phyloP scores from a whole-genome alignment of 2,113 vertebrate genomes.

The Gopherus flavomarginatus region DNA sequence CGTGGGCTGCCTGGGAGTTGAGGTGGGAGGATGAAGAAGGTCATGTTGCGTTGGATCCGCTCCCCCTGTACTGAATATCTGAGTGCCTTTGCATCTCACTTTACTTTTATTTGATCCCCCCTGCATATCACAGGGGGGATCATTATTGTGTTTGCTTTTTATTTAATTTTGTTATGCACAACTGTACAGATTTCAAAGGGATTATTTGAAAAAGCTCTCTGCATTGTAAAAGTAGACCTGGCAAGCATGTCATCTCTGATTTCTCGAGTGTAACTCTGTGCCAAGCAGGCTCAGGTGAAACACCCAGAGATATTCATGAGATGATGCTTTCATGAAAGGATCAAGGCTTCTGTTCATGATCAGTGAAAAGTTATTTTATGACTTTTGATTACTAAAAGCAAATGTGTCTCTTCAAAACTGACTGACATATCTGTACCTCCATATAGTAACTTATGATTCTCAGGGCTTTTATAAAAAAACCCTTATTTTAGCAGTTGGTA shows the following conservation, averaged over 20 bases:
- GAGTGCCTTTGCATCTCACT: not conserved
- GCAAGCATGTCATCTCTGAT: not conserved
- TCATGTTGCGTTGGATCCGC: not conserved
- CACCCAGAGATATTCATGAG: constrained; percentile 1
- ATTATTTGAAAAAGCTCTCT: constrained; percentile 7
- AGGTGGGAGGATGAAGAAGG: not conserved
- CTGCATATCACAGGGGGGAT: not conserved
- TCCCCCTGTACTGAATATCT: not conserved
- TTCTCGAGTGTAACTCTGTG: constrained; percentile 12
- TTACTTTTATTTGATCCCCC: not conserved
- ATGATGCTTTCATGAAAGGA: not conserved
- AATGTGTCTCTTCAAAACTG: not conserved
- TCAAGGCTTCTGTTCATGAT: constrained; percentile 20
- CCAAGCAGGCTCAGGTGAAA: not conserved
- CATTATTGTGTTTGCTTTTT: not conserved
- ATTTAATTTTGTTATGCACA: not conserved
- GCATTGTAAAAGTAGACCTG: not conserved
- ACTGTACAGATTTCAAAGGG: not conserved
- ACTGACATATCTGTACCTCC: not conserved
- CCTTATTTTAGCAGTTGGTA: not conserved
- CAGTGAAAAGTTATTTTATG: not conserved
- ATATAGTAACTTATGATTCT: not conserved
- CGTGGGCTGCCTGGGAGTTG: not conserved
- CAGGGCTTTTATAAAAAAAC: not conserved
- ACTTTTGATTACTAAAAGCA: not conserved